Evolutionary conservation across 2,113 vertebrate species (phyloP), one percentile per base, ranked within the genome.

Genomic region (Raja brachyura): DNA sequence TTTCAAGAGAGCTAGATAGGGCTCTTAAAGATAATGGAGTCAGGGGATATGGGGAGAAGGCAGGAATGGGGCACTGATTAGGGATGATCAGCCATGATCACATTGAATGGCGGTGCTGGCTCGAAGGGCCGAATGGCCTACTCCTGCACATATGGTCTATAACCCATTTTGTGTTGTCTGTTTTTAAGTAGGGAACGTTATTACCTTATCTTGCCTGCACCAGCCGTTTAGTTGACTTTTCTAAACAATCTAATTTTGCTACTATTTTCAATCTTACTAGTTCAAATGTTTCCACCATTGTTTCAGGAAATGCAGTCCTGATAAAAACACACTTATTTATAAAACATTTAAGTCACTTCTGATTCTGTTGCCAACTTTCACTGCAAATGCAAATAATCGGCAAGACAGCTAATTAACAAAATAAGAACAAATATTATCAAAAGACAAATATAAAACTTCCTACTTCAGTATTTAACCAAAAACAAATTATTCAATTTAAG

Each of bases 391-490:
- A 85, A 85, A 63, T 81, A 54, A 85, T 85, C 54, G 59, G 54
- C 11, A 85, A 59, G 56, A 63, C 28, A n/a, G 59, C 1, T 10
- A 88, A 31, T 5, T 86, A 28, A 28, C 13, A n/a, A 61, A n/a
- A 11, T 14, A n/a, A 61, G 56, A 16, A 28, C 4, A 61, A 83
- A 83, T 13, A 61, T 56, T 79, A 25, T 81, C 9, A 9, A 81
- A 79, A 78, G 16, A 54, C 78, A 85, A n/a, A 61, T 61, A 28
- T 61, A 61, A 88, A 88, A 88, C n/a, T 61, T 31, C 28, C 28
- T 31, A 63, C 18, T 73, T 88, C 83, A 88, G 83, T 63, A 88
- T 61, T 54, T 54, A 92, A 92, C 33, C 1, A 28, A 92, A 92
- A 92, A 10, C 39, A 73, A 14, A 74, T 54, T 25, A 92, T 54